phyloP scores from a whole-genome alignment of 2,113 vertebrate species.

The Antennarius striatus region DNA sequence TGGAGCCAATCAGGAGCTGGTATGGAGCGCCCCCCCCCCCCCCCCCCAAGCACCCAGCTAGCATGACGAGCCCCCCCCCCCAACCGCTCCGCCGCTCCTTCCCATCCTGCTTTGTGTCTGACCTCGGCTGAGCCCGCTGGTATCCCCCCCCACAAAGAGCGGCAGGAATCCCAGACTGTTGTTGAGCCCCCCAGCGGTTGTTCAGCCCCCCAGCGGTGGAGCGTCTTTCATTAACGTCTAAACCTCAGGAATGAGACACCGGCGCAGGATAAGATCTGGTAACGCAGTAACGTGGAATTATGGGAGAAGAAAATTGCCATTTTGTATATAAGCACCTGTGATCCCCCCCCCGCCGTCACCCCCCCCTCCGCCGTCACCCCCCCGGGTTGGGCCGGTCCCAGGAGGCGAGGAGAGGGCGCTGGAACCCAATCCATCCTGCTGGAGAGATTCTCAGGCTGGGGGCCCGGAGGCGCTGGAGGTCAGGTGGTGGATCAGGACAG shows the following conservation, averaged over 20 bases:
- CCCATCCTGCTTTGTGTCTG: conserved; percentile 56
- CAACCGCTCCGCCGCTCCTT: conserved; percentile 28
- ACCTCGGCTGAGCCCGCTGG: conserved; percentile 62
- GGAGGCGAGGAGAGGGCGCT: conserved; percentile 59
- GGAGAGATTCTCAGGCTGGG: conserved; percentile 63
- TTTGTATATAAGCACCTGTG: conserved; percentile 86
- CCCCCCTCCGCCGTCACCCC: conserved; percentile 68
- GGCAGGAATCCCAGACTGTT: conserved; percentile 73
- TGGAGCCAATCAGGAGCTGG: too few species aligned
- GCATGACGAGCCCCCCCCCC: background rate
- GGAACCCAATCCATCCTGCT: conserved; percentile 71
- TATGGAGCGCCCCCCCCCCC: too few species aligned
- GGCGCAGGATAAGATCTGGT: conserved; percentile 81
- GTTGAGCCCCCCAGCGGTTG: conserved; percentile 73
- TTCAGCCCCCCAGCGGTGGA: conserved; percentile 61
- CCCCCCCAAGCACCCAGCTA: too few species aligned
- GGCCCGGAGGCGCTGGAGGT: conserved; percentile 70
- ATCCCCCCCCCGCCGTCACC: conserved; percentile 74
- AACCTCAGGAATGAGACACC: conserved; percentile 82
- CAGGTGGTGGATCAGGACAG: conserved; percentile 55
- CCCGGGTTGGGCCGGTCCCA: conserved; percentile 68
- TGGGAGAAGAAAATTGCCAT: conserved; percentile 83
- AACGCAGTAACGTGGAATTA: conserved; percentile 84
- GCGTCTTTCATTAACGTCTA: conserved; percentile 84
- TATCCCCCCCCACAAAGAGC: conserved; percentile 74